A percentile compares a stretch with the other conserved stretches of the same genome.
These are phyloP conservation scores for Scomber scombrus DNA, from an alignment of 2,113 vertebrate species.

Conservation along the genomic window DNA sequence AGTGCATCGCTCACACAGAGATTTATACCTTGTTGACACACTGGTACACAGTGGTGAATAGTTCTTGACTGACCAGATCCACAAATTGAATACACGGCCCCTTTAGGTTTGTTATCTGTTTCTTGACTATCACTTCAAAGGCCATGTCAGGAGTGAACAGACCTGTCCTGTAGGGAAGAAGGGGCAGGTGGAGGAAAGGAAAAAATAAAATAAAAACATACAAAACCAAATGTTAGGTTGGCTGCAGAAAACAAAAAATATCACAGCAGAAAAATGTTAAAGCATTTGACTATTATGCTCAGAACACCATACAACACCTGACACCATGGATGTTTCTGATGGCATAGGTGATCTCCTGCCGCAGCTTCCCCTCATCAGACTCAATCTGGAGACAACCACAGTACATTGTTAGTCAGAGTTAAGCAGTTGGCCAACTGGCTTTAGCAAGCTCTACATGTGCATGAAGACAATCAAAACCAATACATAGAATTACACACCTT, in stretches of 20 bases:
- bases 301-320: slow-evolving; percentile 81
- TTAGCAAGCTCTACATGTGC: not conserved
- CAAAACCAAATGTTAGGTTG: not conserved
- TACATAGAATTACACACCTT: slow-evolving; percentile 81
- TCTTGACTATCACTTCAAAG: slow-evolving; percentile 96
- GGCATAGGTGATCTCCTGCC: slow-evolving; percentile 93
- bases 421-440: not conserved
- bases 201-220: not conserved
- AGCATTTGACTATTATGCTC: not conserved
- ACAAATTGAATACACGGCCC: slow-evolving; percentile 92
- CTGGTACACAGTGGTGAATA: slow-evolving; percentile 91
- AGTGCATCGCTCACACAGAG: slow-evolving; percentile 39
- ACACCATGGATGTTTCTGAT: slow-evolving; percentile 95
- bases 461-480: not conserved
- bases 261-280: not conserved
- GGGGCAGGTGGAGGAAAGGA: not conserved
- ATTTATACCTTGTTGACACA: slow-evolving; percentile 90
- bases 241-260: not conserved
- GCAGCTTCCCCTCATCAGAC: slow-evolving; percentile 91
- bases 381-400: slow-evolving; percentile 86
- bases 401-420: not conserved
- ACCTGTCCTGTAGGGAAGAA: slow-evolving; percentile 87
- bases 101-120: slow-evolving; percentile 92
- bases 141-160: slow-evolving; percentile 96
- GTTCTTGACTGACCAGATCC: slow-evolving; percentile 93